These are phyloP conservation scores for Platycnemis pennipes DNA, from an alignment of 2,888 invertebrate genomes.

Conservation along the genomic window DNA sequence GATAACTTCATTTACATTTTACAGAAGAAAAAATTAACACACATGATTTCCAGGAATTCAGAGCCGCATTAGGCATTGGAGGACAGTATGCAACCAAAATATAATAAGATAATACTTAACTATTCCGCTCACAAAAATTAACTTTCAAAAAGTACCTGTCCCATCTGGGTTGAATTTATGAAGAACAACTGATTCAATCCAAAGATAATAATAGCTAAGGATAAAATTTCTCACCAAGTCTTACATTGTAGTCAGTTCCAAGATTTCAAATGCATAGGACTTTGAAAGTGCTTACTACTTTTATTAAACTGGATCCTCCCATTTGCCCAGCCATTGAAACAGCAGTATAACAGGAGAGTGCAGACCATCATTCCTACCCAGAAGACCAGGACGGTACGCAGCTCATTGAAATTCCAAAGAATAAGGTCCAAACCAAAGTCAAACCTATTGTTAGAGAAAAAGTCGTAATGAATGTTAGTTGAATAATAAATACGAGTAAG, in stretches of 20 bases:
- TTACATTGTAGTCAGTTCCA: neutral
- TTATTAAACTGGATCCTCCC: constrained; percentile 74
- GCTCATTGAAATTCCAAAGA: constrained; percentile 82
- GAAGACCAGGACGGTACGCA: constrained; percentile 81
- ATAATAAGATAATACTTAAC: no score
- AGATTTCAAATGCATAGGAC: neutral
- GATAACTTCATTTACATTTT: no score
- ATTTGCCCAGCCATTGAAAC: constrained; percentile 80
- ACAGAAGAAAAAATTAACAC: no score
- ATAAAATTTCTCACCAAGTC: neutral
- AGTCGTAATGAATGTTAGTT: neutral
- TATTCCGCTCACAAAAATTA: no score
- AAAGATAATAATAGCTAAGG: no score
- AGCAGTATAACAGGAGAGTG: constrained; percentile 78
- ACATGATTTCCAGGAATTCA: no score
- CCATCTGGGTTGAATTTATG: no score
- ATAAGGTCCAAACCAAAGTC: constrained; percentile 83
- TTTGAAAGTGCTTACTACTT: constrained; percentile 67
- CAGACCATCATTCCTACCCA: constrained; percentile 81
- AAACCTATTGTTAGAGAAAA: constrained; percentile 77
- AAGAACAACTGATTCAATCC: no score
- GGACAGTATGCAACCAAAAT: no score
- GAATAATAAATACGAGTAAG: neutral
- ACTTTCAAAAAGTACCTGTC: no score
- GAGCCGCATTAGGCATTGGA: no score